Percentiles rank a stretch among this genome's conserved stretches.
These are phyloP conservation scores for Elysia crispata DNA, from an alignment of 2,888 invertebrate genomes.

Conservation along the genomic window DNA sequence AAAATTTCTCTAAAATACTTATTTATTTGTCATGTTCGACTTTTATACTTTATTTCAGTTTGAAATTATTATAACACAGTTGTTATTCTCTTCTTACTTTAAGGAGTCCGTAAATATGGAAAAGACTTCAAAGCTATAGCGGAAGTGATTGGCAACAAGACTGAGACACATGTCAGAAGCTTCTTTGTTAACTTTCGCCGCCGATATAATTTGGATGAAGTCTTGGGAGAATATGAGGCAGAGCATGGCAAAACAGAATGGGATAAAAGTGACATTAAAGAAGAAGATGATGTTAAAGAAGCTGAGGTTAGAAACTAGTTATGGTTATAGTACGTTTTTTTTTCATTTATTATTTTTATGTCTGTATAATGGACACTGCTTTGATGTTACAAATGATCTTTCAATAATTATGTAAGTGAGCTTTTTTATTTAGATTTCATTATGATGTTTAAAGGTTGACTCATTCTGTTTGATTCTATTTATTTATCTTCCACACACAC, in stretches of 20 bases:
- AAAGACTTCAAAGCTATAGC: slow-evolving; percentile 95
- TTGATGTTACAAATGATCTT: background rate
- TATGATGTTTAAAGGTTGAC: too few species aligned
- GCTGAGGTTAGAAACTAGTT: slow-evolving; percentile 50
- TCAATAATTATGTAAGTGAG: background rate
- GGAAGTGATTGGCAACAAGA: slow-evolving; percentile 95
- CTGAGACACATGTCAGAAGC: slow-evolving; percentile 92
- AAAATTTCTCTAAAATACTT: too few species aligned
- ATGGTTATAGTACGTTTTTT: too few species aligned
- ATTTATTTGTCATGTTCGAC: too few species aligned
- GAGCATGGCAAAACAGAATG: slow-evolving; percentile 65
- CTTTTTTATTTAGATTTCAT: too few species aligned
- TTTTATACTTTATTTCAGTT: too few species aligned
- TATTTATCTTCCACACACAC: too few species aligned
- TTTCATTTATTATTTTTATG: too few species aligned
- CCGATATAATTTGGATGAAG: slow-evolving; percentile 88
- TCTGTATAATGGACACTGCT: background rate
- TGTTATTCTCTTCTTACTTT: slow-evolving; percentile 2
- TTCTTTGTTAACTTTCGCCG: slow-evolving; percentile 95
- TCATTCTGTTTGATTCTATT: too few species aligned
- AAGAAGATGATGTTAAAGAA: slow-evolving; percentile 53
- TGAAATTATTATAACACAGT: background rate
- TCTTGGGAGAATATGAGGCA: slow-evolving; percentile 84
- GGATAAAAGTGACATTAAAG: slow-evolving; percentile 52
- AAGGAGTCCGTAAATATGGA: slow-evolving; percentile 82